These are phyloP conservation scores for Drosophila azteca DNA, from an alignment of 1,140 invertebrate genomes.

Conservation along the genomic window DNA sequence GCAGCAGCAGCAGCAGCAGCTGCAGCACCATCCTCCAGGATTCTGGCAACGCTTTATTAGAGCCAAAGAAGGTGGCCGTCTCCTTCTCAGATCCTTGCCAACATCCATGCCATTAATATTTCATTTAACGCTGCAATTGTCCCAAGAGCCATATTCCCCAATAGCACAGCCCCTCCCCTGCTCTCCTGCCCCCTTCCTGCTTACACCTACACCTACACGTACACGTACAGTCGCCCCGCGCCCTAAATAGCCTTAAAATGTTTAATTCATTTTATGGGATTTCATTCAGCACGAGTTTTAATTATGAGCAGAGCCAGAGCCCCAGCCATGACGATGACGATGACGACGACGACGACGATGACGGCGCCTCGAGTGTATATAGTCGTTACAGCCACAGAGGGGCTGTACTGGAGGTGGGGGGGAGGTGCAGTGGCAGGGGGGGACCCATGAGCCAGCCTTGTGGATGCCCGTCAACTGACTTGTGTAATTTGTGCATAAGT, in stretches of 20 bases:
- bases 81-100: conserved; percentile 49
- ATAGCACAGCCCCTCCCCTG: background rate
- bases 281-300: conserved; percentile 80
- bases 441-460: background rate
- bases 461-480: conserved; percentile 65
- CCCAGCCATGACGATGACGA: conserved; percentile 29
- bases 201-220: conserved; percentile 9
- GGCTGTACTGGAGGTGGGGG: background rate
- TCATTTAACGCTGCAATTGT: conserved; percentile 82
- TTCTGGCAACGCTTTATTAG: conserved; percentile 54
- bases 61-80: conserved; percentile 29
- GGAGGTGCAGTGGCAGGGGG: background rate
- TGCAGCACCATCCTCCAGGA: too few relatives aligned
- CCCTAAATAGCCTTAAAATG: conserved; percentile 80
- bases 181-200: background rate
- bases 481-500: conserved; percentile 81
- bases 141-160: conserved; percentile 55
- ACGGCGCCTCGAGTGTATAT: conserved; percentile 34
- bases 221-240: conserved; percentile 23
- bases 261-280: conserved; percentile 83
- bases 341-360: background rate
- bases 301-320: conserved; percentile 62
- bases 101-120: conserved; percentile 77
- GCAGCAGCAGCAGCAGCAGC: too few relatives aligned
- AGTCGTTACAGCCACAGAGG: conserved; percentile 19